These are phyloP conservation scores for Nibea albiflora DNA, from an alignment of 2,113 vertebrate species.

Conservation along the genomic window DNA sequence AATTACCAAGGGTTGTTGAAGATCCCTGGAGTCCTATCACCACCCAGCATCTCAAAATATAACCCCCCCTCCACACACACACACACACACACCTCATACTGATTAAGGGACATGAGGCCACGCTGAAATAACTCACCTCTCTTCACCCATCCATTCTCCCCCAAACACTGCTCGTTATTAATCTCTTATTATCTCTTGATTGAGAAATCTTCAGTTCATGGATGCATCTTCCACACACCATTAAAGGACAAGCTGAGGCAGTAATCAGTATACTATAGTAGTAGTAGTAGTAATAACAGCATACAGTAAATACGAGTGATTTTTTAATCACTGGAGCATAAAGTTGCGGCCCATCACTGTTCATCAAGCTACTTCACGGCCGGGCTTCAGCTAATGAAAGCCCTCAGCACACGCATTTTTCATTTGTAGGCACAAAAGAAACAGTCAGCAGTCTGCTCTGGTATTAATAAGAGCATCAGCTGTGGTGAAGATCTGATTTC, in stretches of 20 bases:
- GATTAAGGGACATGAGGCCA: slow-evolving; percentile 35
- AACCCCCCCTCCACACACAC: neutral
- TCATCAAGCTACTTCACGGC: slow-evolving; percentile 28
- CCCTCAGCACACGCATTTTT: slow-evolving; percentile 32
- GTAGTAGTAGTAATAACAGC: slow-evolving; percentile 26
- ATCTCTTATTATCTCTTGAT: slow-evolving; percentile 39
- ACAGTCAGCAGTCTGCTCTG: slow-evolving; percentile 21
- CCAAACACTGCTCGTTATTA: slow-evolving; percentile 30
- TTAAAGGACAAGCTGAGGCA: slow-evolving; percentile 31
- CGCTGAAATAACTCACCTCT: slow-evolving; percentile 24
- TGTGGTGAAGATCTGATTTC: slow-evolving; percentile 34
- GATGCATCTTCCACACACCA: slow-evolving; percentile 33
- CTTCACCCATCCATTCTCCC: neutral
- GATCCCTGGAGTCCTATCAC: slow-evolving; percentile 38
- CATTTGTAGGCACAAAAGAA: slow-evolving; percentile 51
- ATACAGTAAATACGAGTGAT: slow-evolving; percentile 34
- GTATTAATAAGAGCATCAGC: slow-evolving; percentile 51
- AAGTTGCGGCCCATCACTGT: slow-evolving; percentile 43
- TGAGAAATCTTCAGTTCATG: slow-evolving; percentile 31
- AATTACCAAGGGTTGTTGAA: slow-evolving; percentile 28
- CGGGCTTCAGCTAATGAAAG: slow-evolving; percentile 38
- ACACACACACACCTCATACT: slow-evolving; percentile 5
- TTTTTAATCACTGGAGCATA: slow-evolving; percentile 43
- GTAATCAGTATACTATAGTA: slow-evolving; percentile 16
- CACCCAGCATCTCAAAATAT: slow-evolving; percentile 11